Evolutionary conservation across 2,113 vertebrate genomes (phyloP).

Genomic region (Tyto alba): DNA sequence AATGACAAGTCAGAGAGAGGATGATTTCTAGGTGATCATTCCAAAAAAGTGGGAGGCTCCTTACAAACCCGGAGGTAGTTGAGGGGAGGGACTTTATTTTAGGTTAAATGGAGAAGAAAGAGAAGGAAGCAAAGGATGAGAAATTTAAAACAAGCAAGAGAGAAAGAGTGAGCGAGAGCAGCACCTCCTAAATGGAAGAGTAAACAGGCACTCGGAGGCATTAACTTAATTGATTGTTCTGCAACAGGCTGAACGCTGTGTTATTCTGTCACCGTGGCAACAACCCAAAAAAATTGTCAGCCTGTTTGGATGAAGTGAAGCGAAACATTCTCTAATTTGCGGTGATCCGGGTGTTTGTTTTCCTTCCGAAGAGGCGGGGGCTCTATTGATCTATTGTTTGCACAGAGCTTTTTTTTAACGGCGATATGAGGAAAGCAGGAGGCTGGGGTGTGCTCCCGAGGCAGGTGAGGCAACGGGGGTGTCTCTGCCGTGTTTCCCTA

Average conservation of each 20-base stretch:
- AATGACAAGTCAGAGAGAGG: neutral
- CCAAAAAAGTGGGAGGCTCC: neutral
- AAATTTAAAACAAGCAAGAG: neutral
- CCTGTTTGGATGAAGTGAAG: constrained; percentile 85
- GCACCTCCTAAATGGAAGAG: constrained; percentile 64
- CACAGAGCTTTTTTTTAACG: neutral
- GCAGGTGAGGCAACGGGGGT: neutral
- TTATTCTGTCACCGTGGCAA: constrained; percentile 86
- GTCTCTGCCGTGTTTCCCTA: neutral
- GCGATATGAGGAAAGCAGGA: neutral
- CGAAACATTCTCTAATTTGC: constrained; percentile 86
- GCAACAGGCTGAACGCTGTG: constrained; percentile 83
- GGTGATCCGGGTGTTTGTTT: constrained; percentile 74
- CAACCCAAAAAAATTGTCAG: constrained; percentile 81
- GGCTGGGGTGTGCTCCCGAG: neutral
- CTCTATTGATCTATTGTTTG: constrained; percentile 66
- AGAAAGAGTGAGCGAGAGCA: constrained; percentile 13
- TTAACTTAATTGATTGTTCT: constrained; percentile 90
- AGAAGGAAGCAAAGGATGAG: constrained; percentile 14
- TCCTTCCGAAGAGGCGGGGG: constrained; percentile 59
- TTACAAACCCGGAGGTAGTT: neutral
- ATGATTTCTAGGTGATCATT: neutral
- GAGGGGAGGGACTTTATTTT: neutral
- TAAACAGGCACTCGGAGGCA: constrained; percentile 73
- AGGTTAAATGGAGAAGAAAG: neutral